Evolutionary conservation across 2,888 invertebrate genomes (phyloP).

Genomic region (Lasioglossum vierecki): DNA sequence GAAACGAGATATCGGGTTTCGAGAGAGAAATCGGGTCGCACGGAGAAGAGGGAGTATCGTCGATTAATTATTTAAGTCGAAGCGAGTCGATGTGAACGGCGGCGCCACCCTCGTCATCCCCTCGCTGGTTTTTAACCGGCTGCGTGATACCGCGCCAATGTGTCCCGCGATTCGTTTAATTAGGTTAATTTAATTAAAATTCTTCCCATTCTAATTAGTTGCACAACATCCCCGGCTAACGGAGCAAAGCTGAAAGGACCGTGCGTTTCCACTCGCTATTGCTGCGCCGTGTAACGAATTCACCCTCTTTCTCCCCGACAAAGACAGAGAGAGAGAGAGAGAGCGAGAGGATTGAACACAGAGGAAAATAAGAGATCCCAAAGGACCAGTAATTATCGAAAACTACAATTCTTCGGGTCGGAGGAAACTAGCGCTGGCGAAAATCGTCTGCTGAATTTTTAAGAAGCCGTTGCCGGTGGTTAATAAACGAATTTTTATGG

Average conservation of each 20-base stretch:
- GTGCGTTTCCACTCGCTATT: conserved; percentile 27
- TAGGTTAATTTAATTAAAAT: conserved; percentile 69
- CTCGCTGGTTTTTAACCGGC: conserved; percentile 8
- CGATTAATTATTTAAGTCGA: conserved; percentile 62
- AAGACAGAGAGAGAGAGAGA: neutral
- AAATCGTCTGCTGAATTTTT: conserved; percentile 48
- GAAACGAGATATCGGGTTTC: neutral
- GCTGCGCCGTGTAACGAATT: conserved; percentile 43
- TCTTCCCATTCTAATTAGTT: conserved; percentile 67
- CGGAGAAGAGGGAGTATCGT: conserved; percentile 24
- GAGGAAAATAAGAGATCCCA: conserved; percentile 27
- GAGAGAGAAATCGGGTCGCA: conserved; percentile 38
- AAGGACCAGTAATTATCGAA: conserved; percentile 47
- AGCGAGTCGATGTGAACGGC: conserved; percentile 44
- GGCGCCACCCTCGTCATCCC: neutral
- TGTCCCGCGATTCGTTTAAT: conserved; percentile 64
- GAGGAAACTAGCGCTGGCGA: conserved; percentile 28
- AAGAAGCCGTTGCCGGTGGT: conserved; percentile 28
- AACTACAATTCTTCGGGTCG: conserved; percentile 29
- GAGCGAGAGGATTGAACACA: no score
- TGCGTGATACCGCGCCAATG: conserved; percentile 43
- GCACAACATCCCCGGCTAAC: conserved; percentile 53
- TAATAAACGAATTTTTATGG: neutral
- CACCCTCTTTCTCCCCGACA: neutral
- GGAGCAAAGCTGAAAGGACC: conserved; percentile 43